These are phyloP conservation scores for Hyperopisus bebe DNA, from an alignment of 2,113 vertebrate genomes.

Conservation along the genomic window DNA sequence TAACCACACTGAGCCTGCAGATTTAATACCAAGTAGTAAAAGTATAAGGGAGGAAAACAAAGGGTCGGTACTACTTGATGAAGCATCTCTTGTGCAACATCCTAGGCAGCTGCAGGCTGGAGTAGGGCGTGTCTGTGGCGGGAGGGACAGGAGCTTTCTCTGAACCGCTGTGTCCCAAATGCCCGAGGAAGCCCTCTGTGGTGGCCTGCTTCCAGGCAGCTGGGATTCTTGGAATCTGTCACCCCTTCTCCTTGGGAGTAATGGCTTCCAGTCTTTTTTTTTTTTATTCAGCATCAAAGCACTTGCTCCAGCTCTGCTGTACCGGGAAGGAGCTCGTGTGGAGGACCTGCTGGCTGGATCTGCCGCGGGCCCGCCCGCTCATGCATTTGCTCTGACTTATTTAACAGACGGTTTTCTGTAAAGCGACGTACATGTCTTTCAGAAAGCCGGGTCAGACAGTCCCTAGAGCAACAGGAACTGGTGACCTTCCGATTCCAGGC, in stretches of 20 bases:
- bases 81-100: constrained; percentile 52
- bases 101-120: constrained; percentile 48
- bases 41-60: constrained; percentile 59
- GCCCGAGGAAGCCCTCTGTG: constrained; percentile 20
- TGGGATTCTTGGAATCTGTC: constrained; percentile 23
- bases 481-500: not conserved
- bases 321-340: not conserved
- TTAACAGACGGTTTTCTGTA: not conserved
- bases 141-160: constrained; percentile 35
- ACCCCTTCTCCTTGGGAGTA: constrained; percentile 1
- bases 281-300: constrained; percentile 12
- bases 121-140: constrained; percentile 42
- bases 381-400: not conserved
- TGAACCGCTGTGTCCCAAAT: constrained; percentile 11
- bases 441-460: not conserved
- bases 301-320: not conserved
- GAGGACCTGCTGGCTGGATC: not conserved
- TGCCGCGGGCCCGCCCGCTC: not conserved
- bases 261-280: not conserved
- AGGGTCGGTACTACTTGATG: constrained; percentile 38
- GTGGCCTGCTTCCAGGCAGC: constrained; percentile 12
- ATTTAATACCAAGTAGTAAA: constrained; percentile 58
- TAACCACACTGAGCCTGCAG: constrained; percentile 57
- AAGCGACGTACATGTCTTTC: not conserved
- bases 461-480: not conserved